A percentile compares a stretch with the other conserved stretches of the same genome.
These are phyloP conservation scores for Chrysolina oricalcia DNA, from an alignment of 2,888 invertebrate species.

Conservation along the genomic window DNA sequence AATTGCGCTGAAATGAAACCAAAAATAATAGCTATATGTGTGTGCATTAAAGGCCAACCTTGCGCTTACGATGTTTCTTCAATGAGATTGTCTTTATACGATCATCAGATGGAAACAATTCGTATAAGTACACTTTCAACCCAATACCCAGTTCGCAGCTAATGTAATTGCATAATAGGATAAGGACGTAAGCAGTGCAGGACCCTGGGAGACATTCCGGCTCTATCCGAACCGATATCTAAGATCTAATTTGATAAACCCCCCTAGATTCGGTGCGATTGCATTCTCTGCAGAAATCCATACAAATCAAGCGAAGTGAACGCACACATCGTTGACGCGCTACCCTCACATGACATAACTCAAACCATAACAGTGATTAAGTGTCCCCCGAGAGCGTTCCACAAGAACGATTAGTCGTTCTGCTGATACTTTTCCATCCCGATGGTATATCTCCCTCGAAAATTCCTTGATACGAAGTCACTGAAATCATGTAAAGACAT, in stretches of 20 bases:
- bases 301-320: conserved; percentile 16
- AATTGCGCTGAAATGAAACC: too few relatives aligned
- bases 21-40: too few relatives aligned
- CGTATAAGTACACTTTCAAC: background rate
- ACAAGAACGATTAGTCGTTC: conserved; percentile 43
- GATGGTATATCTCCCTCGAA: conserved; percentile 11
- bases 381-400: conserved; percentile 43
- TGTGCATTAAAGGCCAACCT: too few relatives aligned
- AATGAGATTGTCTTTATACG: background rate
- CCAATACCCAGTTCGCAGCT: background rate
- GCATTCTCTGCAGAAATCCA: conserved; percentile 10
- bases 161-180: conserved; percentile 18
- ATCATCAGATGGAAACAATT: background rate
- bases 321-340: conserved; percentile 30
- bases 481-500: background rate
- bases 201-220: conserved; percentile 12
- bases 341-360: conserved; percentile 42
- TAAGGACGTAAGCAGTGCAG: conserved; percentile 6
- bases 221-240: conserved; percentile 2
- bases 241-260: conserved; percentile 22
- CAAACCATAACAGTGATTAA: conserved; percentile 46
- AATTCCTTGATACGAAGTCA: background rate
- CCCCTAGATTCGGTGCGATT: conserved; percentile 5
- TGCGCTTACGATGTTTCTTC: background rate
- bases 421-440: conserved; percentile 41